A percentile compares a stretch with the other conserved stretches of the same genome.
These are phyloP conservation scores for Geodia barretti DNA, from an alignment of 37 sponge, comb jelly and placozoan species.

Conservation along the genomic window DNA sequence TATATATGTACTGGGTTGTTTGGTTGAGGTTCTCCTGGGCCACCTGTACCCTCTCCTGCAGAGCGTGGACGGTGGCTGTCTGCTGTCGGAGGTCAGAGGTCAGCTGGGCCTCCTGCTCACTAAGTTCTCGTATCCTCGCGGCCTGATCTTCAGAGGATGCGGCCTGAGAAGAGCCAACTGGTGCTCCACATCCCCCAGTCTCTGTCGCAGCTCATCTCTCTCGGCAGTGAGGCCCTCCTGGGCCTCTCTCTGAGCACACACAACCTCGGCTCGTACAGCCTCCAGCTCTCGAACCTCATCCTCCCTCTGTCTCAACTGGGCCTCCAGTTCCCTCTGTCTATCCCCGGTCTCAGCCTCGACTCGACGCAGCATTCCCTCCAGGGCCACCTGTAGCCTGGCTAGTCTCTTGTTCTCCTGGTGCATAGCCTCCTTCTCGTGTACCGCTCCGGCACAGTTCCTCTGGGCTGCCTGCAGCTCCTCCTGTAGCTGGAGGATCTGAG, in stretches of 20 bases:
- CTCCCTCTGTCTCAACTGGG: slow-evolving; percentile 5
- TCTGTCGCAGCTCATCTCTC: slow-evolving; percentile 12
- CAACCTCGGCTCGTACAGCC: slow-evolving; percentile 24
- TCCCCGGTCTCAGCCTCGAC: not conserved
- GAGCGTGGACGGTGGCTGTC: not conserved
- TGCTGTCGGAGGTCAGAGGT: not conserved
- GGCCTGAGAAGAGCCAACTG: not conserved
- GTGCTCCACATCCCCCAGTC: not conserved
- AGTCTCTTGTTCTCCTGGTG: slow-evolving; percentile 12
- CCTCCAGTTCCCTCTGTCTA: not conserved
- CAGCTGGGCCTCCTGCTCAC: not conserved
- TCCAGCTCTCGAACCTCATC: slow-evolving; percentile 33
- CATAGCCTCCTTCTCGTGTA: slow-evolving; percentile 18
- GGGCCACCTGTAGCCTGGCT: not conserved
- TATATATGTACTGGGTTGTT: too few relatives aligned
- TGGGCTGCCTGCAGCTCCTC: slow-evolving; percentile 1
- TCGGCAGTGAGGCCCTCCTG: slow-evolving; percentile 37
- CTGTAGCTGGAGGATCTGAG: not conserved
- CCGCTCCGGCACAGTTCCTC: not conserved
- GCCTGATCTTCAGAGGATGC: not conserved
- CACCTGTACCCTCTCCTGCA: not conserved
- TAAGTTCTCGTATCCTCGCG: not conserved
- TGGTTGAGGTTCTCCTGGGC: not conserved
- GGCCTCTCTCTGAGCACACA: slow-evolving; percentile 17
- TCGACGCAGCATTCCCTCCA: too few relatives aligned